Conservation (phyloP, 2,797 vertebrate species). For the Tachyglossus aculeatus region DNA sequence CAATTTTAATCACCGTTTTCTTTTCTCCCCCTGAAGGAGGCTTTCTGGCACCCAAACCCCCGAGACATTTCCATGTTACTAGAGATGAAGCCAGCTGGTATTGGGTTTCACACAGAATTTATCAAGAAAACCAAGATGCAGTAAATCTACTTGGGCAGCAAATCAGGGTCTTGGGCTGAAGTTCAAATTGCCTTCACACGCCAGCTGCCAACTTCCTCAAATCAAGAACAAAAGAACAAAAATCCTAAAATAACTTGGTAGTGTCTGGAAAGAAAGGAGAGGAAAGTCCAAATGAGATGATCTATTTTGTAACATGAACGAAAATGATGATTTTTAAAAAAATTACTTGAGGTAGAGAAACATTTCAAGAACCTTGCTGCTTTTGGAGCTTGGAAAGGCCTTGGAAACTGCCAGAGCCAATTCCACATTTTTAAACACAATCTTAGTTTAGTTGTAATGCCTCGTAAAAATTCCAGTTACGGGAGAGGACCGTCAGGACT, state of each 20-base stretch:
- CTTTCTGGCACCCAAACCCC: constrained; percentile 32
- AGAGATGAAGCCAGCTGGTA: constrained; percentile 47
- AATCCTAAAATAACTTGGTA: constrained; percentile 26
- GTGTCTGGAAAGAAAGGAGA: constrained; percentile 16
- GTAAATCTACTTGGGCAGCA: constrained; percentile 55
- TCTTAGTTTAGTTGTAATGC: too few relatives aligned
- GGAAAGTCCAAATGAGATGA: constrained; percentile 39
- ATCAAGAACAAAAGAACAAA: constrained; percentile 57
- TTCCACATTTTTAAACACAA: too few relatives aligned
- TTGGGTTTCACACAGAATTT: constrained; percentile 56
- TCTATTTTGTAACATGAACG: constrained; percentile 41
- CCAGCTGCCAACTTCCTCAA: constrained; percentile 54
- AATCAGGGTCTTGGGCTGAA: constrained; percentile 45
- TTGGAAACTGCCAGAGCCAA: too few relatives aligned
- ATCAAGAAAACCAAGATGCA: constrained; percentile 59
- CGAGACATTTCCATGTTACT: constrained; percentile 28
- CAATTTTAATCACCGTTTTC: too few relatives aligned
- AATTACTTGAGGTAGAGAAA: too few relatives aligned
- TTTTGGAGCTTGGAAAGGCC: too few relatives aligned
- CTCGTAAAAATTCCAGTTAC: too few relatives aligned
- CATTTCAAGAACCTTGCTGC: too few relatives aligned
- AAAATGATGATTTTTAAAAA: constrained; percentile 33
- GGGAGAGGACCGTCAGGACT: too few relatives aligned
- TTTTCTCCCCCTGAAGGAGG: neutral
- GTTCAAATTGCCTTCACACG: constrained; percentile 58